These are phyloP conservation scores for Mus spretus DNA, from an alignment of 2,797 vertebrate genomes.

Conservation along the genomic window DNA sequence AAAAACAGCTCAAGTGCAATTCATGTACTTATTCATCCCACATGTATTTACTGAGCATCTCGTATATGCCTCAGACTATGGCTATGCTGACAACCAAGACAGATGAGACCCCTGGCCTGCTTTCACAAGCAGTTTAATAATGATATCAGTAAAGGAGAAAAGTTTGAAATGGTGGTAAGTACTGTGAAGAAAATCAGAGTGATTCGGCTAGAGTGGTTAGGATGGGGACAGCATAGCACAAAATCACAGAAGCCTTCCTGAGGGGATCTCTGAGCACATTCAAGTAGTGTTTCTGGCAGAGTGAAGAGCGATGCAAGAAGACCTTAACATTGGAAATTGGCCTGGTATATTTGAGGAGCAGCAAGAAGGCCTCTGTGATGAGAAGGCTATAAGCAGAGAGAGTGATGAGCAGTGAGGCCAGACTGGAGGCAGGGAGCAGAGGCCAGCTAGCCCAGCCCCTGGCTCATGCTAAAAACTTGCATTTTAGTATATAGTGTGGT, in stretches of 20 bases:
- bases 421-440: neutral
- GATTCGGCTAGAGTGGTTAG: neutral
- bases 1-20: constrained; percentile 32
- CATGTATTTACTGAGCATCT: constrained; percentile 26
- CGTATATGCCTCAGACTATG: neutral
- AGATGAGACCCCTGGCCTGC: constrained; percentile 8
- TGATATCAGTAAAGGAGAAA: constrained; percentile 1
- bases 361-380: neutral
- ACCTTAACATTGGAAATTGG: neutral
- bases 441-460: neutral
- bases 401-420: neutral
- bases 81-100: constrained; percentile 24
- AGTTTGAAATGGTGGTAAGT: neutral
- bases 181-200: constrained; percentile 41
- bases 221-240: neutral
- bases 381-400: neutral
- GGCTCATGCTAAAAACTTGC: neutral
- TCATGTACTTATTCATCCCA: constrained; percentile 22
- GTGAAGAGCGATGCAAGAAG: neutral
- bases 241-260: neutral
- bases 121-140: neutral
- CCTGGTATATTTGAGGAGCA: constrained; percentile 35
- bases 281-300: neutral
- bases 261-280: neutral
- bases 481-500: constrained; percentile 9